Evolutionary conservation across 1,140 invertebrate species (phyloP).

Genomic region (Drosophila malerkotliana): DNA sequence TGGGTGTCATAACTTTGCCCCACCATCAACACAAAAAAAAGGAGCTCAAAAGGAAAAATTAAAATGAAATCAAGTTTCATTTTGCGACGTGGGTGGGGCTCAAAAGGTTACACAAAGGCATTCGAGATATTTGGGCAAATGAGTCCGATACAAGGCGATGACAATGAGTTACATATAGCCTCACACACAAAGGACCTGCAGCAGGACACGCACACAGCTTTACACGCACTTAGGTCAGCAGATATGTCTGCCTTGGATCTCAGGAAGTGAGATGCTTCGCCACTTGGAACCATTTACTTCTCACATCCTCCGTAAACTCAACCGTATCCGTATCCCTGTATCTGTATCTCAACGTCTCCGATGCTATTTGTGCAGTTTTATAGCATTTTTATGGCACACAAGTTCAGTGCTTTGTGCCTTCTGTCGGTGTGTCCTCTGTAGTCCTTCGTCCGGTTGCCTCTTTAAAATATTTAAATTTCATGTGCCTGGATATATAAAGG

Average conservation of each 20-base stretch:
- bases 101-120: conserved; percentile 41
- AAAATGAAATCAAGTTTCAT: conserved; percentile 63
- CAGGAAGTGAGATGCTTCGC: conserved; percentile 23
- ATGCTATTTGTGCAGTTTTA: conserved; percentile 75
- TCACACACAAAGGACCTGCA: conserved; percentile 27
- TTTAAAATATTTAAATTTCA: conserved; percentile 80
- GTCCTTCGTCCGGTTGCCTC: conserved; percentile 24
- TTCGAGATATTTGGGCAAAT: conserved; percentile 42
- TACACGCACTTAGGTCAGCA: conserved; percentile 67
- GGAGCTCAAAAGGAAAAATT: conserved; percentile 38
- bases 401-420: conserved; percentile 56
- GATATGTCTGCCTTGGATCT: conserved; percentile 50
- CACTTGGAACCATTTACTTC: conserved; percentile 39
- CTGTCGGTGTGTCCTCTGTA: conserved; percentile 12
- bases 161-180: conserved; percentile 44
- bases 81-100: background rate
- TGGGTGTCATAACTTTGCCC: conserved; percentile 49
- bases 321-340: conserved; percentile 17
- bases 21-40: conserved; percentile 7
- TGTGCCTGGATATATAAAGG: conserved; percentile 13
- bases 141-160: conserved; percentile 43
- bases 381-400: conserved; percentile 75
- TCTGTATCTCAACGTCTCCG: conserved; percentile 45
- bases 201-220: conserved; percentile 19
- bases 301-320: conserved; percentile 30